Evolutionary conservation across 2,888 invertebrate species (phyloP).

Genomic region (Dryococelus australis): DNA sequence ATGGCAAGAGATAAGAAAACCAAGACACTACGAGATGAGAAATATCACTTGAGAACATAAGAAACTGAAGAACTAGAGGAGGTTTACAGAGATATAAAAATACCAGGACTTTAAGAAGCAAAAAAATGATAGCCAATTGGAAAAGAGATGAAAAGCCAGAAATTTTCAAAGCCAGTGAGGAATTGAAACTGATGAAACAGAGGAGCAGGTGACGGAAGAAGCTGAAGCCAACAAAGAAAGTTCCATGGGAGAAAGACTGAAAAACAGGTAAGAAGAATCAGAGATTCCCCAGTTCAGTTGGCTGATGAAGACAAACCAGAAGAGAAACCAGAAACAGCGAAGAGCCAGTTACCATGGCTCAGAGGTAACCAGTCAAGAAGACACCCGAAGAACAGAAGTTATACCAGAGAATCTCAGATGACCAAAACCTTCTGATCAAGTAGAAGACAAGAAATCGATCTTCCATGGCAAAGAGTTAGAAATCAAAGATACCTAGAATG

Average conservation of each 20-base stretch:
- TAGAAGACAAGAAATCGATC: slow-evolving; percentile 35
- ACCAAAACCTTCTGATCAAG: slow-evolving; percentile 41
- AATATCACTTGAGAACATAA: slow-evolving; percentile 33
- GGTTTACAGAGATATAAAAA: slow-evolving; percentile 39
- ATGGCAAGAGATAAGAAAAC: slow-evolving; percentile 50
- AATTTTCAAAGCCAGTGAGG: slow-evolving; percentile 46
- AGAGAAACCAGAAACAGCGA: slow-evolving; percentile 43
- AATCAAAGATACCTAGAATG: too few species aligned
- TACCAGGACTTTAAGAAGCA: slow-evolving; percentile 42
- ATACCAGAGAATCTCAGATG: neutral
- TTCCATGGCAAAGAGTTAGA: slow-evolving; percentile 39
- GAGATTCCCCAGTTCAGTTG: slow-evolving; percentile 8
- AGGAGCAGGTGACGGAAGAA: slow-evolving; percentile 41
- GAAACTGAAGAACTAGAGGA: slow-evolving; percentile 29
- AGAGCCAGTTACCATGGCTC: slow-evolving; percentile 33
- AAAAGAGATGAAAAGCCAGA: slow-evolving; percentile 38
- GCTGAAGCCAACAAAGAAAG: slow-evolving; percentile 39
- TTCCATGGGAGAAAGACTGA: slow-evolving; percentile 24
- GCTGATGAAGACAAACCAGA: slow-evolving; percentile 38
- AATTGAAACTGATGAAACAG: slow-evolving; percentile 41
- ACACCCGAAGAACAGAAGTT: neutral
- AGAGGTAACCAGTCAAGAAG: slow-evolving; percentile 12
- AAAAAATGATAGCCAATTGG: too few species aligned
- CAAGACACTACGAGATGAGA: neutral
- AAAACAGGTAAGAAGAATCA: neutral